Evolutionary conservation across 2,113 vertebrate genomes (phyloP).

Genomic region (Cinclus cinclus): DNA sequence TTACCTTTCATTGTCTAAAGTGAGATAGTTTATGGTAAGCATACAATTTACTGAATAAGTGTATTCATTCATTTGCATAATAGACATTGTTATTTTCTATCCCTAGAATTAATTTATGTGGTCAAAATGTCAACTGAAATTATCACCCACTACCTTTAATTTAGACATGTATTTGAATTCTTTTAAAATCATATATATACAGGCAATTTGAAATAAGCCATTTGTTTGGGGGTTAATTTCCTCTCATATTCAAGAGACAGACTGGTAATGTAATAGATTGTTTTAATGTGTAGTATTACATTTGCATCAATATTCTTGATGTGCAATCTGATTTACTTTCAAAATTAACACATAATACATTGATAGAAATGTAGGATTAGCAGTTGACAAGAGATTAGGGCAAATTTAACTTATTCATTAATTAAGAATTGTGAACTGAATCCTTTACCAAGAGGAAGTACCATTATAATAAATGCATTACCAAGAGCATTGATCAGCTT

Average conservation of each 20-base stretch:
- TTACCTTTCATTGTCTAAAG: background rate
- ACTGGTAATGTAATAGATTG: background rate
- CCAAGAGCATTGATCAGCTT: background rate
- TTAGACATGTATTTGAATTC: background rate
- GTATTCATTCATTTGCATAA: background rate
- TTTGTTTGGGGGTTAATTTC: background rate
- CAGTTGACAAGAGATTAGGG: constrained; percentile 9
- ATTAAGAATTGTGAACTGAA: background rate
- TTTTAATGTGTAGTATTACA: background rate
- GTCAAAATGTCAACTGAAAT: background rate
- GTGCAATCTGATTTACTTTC: constrained; percentile 5
- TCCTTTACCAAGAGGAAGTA: background rate
- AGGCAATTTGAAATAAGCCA: background rate
- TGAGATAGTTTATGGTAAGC: background rate
- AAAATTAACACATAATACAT: background rate
- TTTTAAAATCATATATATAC: background rate
- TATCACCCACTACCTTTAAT: background rate
- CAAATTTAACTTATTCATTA: constrained; percentile 1
- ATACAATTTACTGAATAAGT: background rate
- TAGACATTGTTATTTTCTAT: background rate
- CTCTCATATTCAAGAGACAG: background rate
- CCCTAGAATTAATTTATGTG: background rate
- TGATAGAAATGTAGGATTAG: constrained; percentile 22
- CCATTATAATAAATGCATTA: background rate
- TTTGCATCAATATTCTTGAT: background rate